phyloP scores from a whole-genome alignment of 2,797 vertebrate species.

The Sitta carolinensis region DNA sequence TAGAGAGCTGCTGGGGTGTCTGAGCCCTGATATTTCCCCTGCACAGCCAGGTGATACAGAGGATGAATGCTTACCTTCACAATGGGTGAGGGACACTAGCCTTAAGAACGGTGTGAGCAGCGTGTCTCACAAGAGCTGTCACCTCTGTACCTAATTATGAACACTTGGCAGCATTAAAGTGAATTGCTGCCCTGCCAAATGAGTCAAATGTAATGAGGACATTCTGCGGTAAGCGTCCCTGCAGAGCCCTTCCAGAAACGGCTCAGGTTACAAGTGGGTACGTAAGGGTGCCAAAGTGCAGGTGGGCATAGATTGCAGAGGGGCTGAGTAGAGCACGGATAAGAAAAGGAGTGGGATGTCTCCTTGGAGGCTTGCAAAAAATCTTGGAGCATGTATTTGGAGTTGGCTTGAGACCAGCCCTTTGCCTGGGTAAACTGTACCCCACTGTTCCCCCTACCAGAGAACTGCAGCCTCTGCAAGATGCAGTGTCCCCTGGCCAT shows the following conservation, averaged over 20 bases:
- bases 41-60: not conserved
- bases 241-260: not conserved
- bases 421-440: not conserved
- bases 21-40: not conserved
- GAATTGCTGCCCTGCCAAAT: not conserved
- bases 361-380: not conserved
- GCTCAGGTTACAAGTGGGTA: not conserved
- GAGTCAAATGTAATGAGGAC: not conserved
- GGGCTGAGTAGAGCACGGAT: not conserved
- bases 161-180: not conserved
- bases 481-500: rapidly evolving
- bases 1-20: not conserved
- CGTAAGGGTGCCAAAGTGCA: not conserved
- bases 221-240: not conserved
- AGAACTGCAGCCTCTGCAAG: not conserved
- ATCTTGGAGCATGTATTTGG: not conserved
- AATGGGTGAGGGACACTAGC: not conserved
- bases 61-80: not conserved
- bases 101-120: not conserved
- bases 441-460: rapidly evolving
- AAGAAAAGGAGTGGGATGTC: not conserved
- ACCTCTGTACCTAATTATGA: not conserved
- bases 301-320: not conserved
- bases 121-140: not conserved
- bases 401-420: not conserved